Percentiles rank a stretch among this genome's conserved stretches.
Evolutionary conservation across 2,797 vertebrate genomes (phyloP).

Genomic region (Limosa lapponica): DNA sequence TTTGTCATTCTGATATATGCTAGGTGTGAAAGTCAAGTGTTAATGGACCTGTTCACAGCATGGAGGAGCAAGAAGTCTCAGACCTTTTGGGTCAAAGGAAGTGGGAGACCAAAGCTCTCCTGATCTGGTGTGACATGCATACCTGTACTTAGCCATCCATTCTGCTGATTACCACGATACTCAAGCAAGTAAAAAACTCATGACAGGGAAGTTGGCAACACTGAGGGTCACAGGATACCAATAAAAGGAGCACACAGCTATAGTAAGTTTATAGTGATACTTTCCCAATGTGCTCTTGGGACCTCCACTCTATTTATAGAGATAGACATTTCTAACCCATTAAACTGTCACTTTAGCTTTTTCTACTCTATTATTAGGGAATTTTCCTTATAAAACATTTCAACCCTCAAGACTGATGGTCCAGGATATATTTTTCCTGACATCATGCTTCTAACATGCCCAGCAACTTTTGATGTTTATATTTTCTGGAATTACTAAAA

Average conservation of each 20-base stretch:
- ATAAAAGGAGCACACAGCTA: background rate
- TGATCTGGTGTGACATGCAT: background rate
- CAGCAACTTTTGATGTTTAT: background rate
- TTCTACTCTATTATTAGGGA: background rate
- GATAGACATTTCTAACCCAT: background rate
- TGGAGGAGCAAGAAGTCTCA: background rate
- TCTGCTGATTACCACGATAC: background rate
- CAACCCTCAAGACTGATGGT: background rate
- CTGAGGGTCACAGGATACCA: background rate
- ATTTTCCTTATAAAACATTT: background rate
- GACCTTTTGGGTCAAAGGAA: background rate
- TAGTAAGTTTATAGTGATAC: background rate
- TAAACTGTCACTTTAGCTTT: background rate
- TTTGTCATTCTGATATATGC: background rate
- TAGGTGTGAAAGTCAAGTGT: background rate
- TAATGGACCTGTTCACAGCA: background rate
- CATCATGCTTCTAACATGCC: background rate
- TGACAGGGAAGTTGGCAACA: background rate
- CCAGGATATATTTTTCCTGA: background rate
- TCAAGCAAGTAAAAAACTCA: background rate
- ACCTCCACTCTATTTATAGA: background rate
- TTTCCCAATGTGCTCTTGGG: background rate
- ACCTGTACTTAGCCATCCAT: background rate
- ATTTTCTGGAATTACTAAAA: background rate
- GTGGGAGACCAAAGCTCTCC: background rate